Evolutionary conservation across 2,797 vertebrate species (phyloP).

Genomic region (Leontocebus nigricollis): DNA sequence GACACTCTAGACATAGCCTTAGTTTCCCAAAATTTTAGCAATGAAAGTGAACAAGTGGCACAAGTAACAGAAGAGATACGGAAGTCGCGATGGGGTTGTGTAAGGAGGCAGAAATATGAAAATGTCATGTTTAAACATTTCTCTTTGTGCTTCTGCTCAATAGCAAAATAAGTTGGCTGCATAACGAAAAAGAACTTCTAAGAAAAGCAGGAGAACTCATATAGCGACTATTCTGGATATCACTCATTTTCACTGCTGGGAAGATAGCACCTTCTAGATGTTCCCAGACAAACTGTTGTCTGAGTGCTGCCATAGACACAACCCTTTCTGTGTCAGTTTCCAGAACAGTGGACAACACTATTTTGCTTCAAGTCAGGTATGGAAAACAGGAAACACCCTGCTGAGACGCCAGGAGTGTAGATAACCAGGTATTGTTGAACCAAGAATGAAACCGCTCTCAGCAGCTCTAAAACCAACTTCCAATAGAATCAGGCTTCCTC

Average conservation of each 20-base stretch:
- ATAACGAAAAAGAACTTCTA: neutral
- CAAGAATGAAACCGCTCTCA: rapidly evolving
- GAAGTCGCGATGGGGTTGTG: rapidly evolving
- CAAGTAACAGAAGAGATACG: neutral
- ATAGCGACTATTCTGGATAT: rapidly evolving
- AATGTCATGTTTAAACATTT: neutral
- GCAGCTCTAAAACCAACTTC: neutral
- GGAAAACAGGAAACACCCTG: neutral
- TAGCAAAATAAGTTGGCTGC: rapidly evolving
- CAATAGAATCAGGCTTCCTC: rapidly evolving
- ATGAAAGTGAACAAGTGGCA: neutral
- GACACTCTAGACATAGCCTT: neutral
- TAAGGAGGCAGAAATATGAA: neutral
- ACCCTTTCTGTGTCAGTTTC: neutral
- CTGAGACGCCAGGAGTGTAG: no score
- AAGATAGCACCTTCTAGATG: neutral
- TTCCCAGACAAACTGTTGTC: rapidly evolving
- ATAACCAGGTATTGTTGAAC: neutral
- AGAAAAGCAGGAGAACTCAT: neutral
- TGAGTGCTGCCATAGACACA: rapidly evolving
- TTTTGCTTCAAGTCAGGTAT: neutral
- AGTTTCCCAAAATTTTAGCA: neutral
- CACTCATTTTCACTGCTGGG: neutral
- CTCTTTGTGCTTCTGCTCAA: neutral
- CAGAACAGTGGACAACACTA: neutral